phyloP scores from a whole-genome alignment of 2,888 invertebrate genomes.

The Nephrotoma appendiculata region DNA sequence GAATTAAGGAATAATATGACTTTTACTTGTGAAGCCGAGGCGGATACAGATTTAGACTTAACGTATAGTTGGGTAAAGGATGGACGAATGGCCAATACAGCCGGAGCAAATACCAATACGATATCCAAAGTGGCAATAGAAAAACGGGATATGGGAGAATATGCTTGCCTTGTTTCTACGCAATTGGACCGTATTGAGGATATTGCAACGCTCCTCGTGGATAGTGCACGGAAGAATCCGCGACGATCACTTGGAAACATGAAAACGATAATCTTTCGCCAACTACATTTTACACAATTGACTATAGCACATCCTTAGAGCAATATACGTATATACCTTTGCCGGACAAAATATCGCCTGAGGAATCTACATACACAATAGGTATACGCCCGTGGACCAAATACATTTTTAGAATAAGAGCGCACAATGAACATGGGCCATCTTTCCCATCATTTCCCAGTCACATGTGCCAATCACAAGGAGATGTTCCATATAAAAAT shows the following conservation, averaged over 20 bases:
- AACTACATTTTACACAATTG: slow-evolving; percentile 76
- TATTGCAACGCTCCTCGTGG: slow-evolving; percentile 81
- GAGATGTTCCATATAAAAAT: too few species aligned
- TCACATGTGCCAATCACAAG: too few species aligned
- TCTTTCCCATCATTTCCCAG: too few species aligned
- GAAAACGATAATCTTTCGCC: slow-evolving; percentile 93
- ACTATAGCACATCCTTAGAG: slow-evolving; percentile 78
- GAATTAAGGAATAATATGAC: slow-evolving; percentile 22
- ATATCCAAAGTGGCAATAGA: slow-evolving; percentile 36
- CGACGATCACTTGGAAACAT: slow-evolving; percentile 72
- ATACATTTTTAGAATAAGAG: too few species aligned
- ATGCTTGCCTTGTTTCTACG: slow-evolving; percentile 88
- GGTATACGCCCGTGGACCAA: too few species aligned
- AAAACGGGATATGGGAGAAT: slow-evolving; percentile 87
- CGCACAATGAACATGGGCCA: too few species aligned
- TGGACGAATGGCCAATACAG: slow-evolving; percentile 28
- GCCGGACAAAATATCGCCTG: too few species aligned
- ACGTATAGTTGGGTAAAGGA: slow-evolving; percentile 79
- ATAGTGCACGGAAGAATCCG: slow-evolving; percentile 63
- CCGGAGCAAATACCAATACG: slow-evolving; percentile 61
- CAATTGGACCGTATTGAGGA: slow-evolving; percentile 73
- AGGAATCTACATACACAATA: too few species aligned
- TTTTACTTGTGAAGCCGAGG: slow-evolving; percentile 65
- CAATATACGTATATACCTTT: too few species aligned
- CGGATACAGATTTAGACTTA: slow-evolving; percentile 68